phyloP scores from a whole-genome alignment of 2,113 vertebrate genomes.

The Cathartes aura region DNA sequence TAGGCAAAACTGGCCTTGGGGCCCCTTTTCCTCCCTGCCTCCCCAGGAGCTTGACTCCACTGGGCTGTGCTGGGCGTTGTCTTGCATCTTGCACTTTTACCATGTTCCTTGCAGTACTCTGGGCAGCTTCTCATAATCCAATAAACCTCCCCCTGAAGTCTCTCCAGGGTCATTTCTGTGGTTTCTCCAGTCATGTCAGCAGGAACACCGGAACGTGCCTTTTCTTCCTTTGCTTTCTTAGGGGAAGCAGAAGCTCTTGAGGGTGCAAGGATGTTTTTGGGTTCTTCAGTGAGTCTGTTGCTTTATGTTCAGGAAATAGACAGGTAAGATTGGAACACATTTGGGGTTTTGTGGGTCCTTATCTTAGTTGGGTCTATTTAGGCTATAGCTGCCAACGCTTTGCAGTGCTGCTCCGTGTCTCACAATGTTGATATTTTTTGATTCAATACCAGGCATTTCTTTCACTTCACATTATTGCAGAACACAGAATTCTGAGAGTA shows the following conservation, averaged over 20 bases:
- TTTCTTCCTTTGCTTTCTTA: neutral
- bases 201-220: rapidly evolving
- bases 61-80: neutral
- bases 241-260: neutral
- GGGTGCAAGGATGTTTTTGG: neutral
- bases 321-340: neutral
- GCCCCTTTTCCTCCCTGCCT: neutral
- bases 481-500: neutral
- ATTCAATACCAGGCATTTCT: neutral
- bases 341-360: neutral
- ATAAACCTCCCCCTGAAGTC: neutral
- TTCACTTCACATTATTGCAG: neutral
- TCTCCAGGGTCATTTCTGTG: neutral
- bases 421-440: rapidly evolving
- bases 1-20: neutral
- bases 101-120: neutral
- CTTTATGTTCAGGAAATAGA: neutral
- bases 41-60: neutral
- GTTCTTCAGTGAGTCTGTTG: neutral
- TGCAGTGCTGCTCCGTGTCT: neutral
- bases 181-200: neutral
- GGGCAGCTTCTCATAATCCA: neutral
- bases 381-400: neutral
- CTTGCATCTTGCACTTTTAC: neutral
- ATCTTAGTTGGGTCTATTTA: neutral